Conservation (phyloP, 2,113 vertebrate genomes). For the Rafetus swinhoei region DNA sequence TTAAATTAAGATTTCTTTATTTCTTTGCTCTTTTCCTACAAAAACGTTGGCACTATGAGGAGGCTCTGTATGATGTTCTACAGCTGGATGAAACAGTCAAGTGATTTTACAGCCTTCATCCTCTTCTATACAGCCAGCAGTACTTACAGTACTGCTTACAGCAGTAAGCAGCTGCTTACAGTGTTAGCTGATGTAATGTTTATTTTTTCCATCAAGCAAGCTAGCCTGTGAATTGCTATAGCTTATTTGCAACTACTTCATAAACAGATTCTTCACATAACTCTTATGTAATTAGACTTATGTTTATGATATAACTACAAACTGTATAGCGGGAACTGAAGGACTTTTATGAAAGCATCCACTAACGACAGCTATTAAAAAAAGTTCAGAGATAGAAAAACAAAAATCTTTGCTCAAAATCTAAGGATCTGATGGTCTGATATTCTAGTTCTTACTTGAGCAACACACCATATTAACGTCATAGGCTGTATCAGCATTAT, state of each 20-base stretch:
- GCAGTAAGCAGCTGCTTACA: too few species aligned
- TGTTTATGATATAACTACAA: neutral
- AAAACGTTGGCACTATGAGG: conserved; percentile 55
- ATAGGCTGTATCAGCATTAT: neutral
- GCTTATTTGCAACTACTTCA: neutral
- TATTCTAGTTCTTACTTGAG: neutral
- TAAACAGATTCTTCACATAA: conserved; percentile 12
- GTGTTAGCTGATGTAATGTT: conserved; percentile 53
- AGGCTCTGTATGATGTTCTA: conserved; percentile 69
- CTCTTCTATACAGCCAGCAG: conserved; percentile 43
- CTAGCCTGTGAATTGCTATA: neutral
- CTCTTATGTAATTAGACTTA: neutral
- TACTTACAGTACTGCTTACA: neutral
- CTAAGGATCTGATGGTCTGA: neutral
- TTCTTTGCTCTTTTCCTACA: conserved; percentile 43
- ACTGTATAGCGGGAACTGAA: neutral
- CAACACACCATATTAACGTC: neutral
- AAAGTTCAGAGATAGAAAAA: neutral
- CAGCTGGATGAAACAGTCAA: conserved; percentile 68
- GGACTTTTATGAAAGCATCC: neutral
- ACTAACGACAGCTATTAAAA: neutral
- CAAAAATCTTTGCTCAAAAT: neutral
- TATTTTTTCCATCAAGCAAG: conserved; percentile 58
- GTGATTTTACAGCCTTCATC: conserved; percentile 46
- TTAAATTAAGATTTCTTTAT: conserved; percentile 58